A percentile compares a stretch with the other conserved stretches of the same genome.
These are phyloP conservation scores for Andricus grossulariae DNA, from an alignment of 1,140 invertebrate genomes.

Conservation along the genomic window DNA sequence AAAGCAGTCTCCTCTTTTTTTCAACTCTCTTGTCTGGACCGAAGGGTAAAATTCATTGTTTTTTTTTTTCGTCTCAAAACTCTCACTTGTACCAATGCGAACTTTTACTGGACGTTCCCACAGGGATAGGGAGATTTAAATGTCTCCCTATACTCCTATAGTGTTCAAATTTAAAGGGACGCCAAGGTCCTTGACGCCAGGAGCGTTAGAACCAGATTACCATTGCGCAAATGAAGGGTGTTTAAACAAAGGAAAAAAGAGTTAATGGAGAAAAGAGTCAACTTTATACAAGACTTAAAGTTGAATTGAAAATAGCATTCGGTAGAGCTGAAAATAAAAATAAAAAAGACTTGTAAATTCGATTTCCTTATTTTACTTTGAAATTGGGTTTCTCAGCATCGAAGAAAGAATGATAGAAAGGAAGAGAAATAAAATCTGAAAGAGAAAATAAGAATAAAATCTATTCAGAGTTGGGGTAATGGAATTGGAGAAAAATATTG, in stretches of 20 bases:
- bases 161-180: conserved; percentile 52
- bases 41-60: conserved; percentile 34
- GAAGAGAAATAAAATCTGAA: neutral
- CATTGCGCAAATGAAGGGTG: no score
- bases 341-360: neutral
- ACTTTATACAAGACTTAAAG: neutral
- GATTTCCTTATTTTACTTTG: neutral
- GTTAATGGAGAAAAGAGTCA: neutral
- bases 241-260: neutral
- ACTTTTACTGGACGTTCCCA: conserved; percentile 59
- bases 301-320: conserved; percentile 1
- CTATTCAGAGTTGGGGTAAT: neutral
- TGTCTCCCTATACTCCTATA: conserved; percentile 42
- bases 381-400: conserved; percentile 1
- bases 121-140: conserved; percentile 62
- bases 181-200: neutral
- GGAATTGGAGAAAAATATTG: conserved; percentile 19
- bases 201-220: neutral
- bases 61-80: conserved; percentile 15
- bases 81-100: conserved; percentile 46
- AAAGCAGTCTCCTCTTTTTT: conserved; percentile 14
- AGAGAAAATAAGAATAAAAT: neutral
- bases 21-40: conserved; percentile 25
- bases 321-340: neutral
- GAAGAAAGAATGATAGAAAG: conserved; percentile 1